Conservation (phyloP, 1,140 invertebrate species). For the Pseudomyrmex pallidus region DNA sequence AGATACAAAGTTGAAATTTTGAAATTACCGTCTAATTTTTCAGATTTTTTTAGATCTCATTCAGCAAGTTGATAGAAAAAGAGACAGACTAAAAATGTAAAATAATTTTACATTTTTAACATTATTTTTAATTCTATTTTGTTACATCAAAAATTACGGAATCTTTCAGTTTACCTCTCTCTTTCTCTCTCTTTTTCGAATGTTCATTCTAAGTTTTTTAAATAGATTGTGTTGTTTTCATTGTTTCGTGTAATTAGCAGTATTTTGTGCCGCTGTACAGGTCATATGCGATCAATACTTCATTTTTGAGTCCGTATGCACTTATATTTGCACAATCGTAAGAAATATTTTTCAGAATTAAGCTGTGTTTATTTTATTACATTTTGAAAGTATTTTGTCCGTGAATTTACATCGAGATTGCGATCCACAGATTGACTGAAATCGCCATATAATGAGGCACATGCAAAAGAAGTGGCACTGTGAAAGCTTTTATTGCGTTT, state of each 20-base stretch:
- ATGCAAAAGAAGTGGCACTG: not conserved
- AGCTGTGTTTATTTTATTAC: conserved; percentile 24
- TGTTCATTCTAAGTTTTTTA: too few relatives aligned
- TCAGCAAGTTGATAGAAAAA: not conserved
- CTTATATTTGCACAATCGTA: conserved; percentile 22
- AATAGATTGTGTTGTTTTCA: not conserved
- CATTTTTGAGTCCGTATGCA: conserved; percentile 32
- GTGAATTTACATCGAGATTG: conserved; percentile 41
- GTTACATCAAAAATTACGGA: not conserved
- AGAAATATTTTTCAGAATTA: conserved; percentile 1
- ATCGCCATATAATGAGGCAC: not conserved
- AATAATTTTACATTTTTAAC: not conserved
- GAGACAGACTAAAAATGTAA: not conserved
- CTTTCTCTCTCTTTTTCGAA: conserved; percentile 3
- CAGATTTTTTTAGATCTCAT: too few relatives aligned
- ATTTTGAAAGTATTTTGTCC: not conserved
- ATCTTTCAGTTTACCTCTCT: not conserved
- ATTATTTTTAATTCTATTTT: not conserved
- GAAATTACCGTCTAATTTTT: too few relatives aligned
- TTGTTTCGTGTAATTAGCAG: conserved; percentile 44
- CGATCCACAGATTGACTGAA: conserved; percentile 30
- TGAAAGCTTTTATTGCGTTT: conserved; percentile 49
- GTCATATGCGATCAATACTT: conserved; percentile 52
- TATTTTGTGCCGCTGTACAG: conserved; percentile 7
- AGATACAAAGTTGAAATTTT: too few relatives aligned